Evolutionary conservation across 2,113 vertebrate species (phyloP), one percentile per base, ranked within the genome.

Genomic region (Gambusia affinis): DNA sequence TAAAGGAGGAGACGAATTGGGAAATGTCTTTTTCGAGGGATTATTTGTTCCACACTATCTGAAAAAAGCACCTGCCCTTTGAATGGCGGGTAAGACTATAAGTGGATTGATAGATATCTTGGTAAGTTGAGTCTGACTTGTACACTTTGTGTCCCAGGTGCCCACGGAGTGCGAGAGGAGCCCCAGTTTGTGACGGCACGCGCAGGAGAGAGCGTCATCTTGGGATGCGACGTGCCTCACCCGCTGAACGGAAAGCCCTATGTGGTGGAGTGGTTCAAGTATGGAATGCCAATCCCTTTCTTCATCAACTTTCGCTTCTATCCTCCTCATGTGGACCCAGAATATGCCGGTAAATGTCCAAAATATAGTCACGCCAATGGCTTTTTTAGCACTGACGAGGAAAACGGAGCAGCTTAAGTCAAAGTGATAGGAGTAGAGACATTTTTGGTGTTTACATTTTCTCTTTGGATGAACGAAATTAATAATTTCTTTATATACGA

Each of bases 251-350:
- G 97, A 86, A 97, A 98, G 90, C 97, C 98, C 89, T 99, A 99
- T 79, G 98, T 99, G 47, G 97, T 99, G 92, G 98, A 99, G 94
- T 99, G 98, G 98, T 99, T 99, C 95, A 99, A 99, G 93, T 98
- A 97, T 24, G 98, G 97, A 79, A 97, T 98, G 83, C 97, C 97
- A 90, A 99, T 99, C 88, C 98, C 98, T 81, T 98, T 99, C 92
- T 99, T 99, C 95, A 99, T 99, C 96, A 99, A 98, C 93, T 99
- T 99, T 82, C 97, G 98, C 89, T 99, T 98, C 93, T 99, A 99
- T 91, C 98, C 97, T 70, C 97, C 97, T 75, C 98, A 98, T 39
- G 97, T 99, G 93, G 97, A 99, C 94, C 97, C 98, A 3, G 98
- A 96, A 79, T 99, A 99, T 87, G 97, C 97, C 68, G 97, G 98